phyloP scores from a whole-genome alignment of 2,797 vertebrate genomes.

The Sebastes glaucus region DNA sequence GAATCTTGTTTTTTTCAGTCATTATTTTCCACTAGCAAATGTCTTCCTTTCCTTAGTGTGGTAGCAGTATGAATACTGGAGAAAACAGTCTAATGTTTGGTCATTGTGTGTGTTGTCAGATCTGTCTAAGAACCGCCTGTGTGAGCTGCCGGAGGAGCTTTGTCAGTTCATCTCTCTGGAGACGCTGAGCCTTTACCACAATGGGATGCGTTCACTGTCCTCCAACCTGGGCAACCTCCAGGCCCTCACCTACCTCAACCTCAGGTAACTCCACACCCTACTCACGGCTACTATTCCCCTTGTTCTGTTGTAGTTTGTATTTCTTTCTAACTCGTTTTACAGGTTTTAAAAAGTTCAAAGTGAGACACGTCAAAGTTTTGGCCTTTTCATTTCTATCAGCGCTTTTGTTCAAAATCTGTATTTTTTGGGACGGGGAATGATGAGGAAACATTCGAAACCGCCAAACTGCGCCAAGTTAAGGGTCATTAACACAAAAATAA shows the following conservation, averaged over 20 bases:
- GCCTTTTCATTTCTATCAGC: not conserved
- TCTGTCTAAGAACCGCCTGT: constrained; percentile 91
- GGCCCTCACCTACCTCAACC: constrained; percentile 94
- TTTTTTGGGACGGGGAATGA: not conserved
- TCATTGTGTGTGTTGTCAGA: constrained; percentile 72
- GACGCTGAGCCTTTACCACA: constrained; percentile 92
- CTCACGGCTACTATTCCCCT: not conserved
- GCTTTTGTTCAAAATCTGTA: not conserved
- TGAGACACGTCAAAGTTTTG: not conserved
- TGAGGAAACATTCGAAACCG: not conserved
- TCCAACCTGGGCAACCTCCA: constrained; percentile 89
- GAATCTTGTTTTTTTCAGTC: not conserved
- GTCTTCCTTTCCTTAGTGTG: not conserved
- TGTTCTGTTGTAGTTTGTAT: not conserved
- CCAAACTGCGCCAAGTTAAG: not conserved
- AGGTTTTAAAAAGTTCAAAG: not conserved
- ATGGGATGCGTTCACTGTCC: constrained; percentile 90
- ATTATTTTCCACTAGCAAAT: not conserved
- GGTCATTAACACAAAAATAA: not conserved
- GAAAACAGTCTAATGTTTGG: not conserved
- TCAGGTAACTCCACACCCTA: constrained; percentile 82
- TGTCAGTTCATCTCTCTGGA: constrained; percentile 92
- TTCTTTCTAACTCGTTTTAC: not conserved
- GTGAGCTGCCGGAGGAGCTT: constrained; percentile 90
- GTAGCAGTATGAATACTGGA: not conserved